Conservation (phyloP, 1,140 invertebrate genomes). For the Lutraria rhynchaena region DNA sequence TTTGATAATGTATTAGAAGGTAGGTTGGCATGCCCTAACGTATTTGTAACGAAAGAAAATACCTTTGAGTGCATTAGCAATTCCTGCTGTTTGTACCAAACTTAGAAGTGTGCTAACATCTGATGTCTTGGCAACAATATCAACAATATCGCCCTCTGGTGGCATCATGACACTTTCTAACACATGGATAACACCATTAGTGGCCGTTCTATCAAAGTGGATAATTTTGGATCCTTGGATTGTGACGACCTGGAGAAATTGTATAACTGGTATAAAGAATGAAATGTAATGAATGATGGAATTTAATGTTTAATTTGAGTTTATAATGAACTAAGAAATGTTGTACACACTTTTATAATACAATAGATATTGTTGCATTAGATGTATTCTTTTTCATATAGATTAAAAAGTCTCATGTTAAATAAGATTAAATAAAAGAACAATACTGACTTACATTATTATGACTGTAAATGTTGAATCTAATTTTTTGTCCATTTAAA, state of each 20-base stretch:
- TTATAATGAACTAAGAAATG: too few relatives aligned
- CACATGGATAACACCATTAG: slow-evolving; percentile 60
- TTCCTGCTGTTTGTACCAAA: slow-evolving; percentile 39
- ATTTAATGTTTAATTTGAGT: too few relatives aligned
- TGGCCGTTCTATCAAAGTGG: slow-evolving; percentile 53
- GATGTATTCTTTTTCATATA: too few relatives aligned
- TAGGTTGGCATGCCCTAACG: too few relatives aligned
- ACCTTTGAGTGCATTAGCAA: slow-evolving; percentile 60
- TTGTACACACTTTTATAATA: too few relatives aligned
- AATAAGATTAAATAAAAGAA: too few relatives aligned
- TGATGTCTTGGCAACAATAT: slow-evolving; percentile 53
- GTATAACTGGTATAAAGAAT: too few relatives aligned
- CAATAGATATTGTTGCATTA: too few relatives aligned
- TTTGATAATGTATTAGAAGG: too few relatives aligned
- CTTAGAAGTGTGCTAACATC: slow-evolving; percentile 59
- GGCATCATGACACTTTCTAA: slow-evolving; percentile 64
- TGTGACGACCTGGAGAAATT: slow-evolving; percentile 57
- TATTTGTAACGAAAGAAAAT: too few relatives aligned
- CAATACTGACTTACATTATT: slow-evolving; percentile 19
- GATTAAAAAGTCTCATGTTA: too few relatives aligned
- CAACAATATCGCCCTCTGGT: slow-evolving; percentile 61
- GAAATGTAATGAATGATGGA: too few relatives aligned
- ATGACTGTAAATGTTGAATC: slow-evolving; percentile 38
- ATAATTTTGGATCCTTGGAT: slow-evolving; percentile 61
- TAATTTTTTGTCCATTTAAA: slow-evolving; percentile 38